Conservation (phyloP, 2,888 invertebrate species). For the Chrysomela aeneicollis region DNA sequence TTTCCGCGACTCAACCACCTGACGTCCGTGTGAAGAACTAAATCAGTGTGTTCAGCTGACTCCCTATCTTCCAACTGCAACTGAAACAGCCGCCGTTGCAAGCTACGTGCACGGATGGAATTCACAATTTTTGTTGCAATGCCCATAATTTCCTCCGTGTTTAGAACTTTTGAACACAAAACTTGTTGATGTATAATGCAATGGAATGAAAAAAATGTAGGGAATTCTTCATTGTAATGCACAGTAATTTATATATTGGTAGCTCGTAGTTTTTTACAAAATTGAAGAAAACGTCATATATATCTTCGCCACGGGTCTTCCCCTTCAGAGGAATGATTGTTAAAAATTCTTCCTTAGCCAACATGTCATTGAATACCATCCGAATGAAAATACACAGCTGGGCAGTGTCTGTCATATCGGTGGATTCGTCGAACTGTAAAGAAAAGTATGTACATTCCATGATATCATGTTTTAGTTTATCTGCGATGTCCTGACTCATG, state of each 20-base stretch:
- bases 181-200: slow-evolving; percentile 21
- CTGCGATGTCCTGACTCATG: slow-evolving; percentile 15
- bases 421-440: neutral
- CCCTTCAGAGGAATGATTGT: slow-evolving; percentile 22
- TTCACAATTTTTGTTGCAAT: slow-evolving; percentile 29
- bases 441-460: neutral
- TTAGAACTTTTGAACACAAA: slow-evolving; percentile 18
- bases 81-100: slow-evolving; percentile 28
- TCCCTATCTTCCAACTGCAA: slow-evolving; percentile 24
- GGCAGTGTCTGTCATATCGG: slow-evolving; percentile 22
- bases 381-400: slow-evolving; percentile 23
- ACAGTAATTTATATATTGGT: slow-evolving; percentile 16
- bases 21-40: slow-evolving; percentile 26
- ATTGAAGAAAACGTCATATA: slow-evolving; percentile 13
- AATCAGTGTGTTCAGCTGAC: slow-evolving; percentile 28
- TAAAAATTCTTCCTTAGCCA: slow-evolving; percentile 21
- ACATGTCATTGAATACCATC: slow-evolving; percentile 21
- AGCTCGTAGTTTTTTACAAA: neutral
- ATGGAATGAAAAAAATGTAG: slow-evolving; percentile 20
- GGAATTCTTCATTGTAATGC: slow-evolving; percentile 18
- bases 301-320: slow-evolving; percentile 16
- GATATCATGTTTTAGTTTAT: slow-evolving; percentile 19
- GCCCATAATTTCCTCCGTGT: slow-evolving; percentile 14
- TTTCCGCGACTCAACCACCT: slow-evolving; percentile 36
- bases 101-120: slow-evolving; percentile 28